These are phyloP conservation scores for Microcebus ravelobensis DNA, from an alignment of 2,113 vertebrate species.

Conservation along the genomic window DNA sequence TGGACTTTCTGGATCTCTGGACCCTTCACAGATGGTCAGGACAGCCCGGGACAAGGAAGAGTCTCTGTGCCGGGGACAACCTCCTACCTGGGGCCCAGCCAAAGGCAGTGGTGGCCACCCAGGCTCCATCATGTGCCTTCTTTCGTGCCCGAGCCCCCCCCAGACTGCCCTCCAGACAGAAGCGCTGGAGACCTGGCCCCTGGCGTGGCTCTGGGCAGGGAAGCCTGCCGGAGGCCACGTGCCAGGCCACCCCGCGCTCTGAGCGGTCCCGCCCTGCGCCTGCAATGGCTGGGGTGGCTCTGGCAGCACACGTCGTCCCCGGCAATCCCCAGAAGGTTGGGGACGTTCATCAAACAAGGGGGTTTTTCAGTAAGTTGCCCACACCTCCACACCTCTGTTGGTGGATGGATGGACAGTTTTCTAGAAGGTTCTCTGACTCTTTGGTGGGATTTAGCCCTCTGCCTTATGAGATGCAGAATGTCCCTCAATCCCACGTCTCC, in stretches of 20 bases:
- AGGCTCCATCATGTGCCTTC: background rate
- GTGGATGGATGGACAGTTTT: background rate
- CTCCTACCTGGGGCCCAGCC: background rate
- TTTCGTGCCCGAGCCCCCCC: background rate
- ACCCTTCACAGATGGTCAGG: no score
- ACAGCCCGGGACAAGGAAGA: background rate
- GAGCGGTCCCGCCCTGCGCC: rapidly evolving
- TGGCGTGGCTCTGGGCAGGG: background rate
- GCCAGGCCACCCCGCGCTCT: rapidly evolving
- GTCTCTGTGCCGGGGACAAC: no score
- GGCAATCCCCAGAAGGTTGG: rapidly evolving
- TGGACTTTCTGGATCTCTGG: background rate
- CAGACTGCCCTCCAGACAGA: background rate
- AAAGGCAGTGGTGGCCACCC: background rate
- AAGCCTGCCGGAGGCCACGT: background rate
- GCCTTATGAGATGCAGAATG: background rate
- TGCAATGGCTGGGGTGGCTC: background rate
- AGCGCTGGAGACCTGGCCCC: background rate
- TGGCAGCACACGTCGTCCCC: rapidly evolving
- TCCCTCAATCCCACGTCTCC: no score
- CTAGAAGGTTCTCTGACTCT: background rate
- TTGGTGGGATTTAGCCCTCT: background rate
- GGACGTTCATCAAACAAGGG: background rate
- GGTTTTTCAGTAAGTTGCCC: background rate
- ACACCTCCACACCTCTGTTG: background rate